Conservation (phyloP, 1,140 invertebrate genomes). For the Metopolophium dirhodum region DNA sequence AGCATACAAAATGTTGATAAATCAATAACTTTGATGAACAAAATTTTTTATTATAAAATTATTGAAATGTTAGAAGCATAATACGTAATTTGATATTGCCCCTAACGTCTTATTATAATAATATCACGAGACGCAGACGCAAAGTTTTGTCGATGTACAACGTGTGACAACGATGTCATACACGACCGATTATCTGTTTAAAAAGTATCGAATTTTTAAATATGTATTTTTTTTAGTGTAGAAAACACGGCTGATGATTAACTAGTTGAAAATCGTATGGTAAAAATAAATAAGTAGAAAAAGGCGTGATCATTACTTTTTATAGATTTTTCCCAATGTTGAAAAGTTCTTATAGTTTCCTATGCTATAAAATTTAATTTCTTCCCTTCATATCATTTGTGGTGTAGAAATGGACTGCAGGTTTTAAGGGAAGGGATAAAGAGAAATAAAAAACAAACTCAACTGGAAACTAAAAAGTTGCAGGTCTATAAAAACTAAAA, state of each 20-base stretch:
- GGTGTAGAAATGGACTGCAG: neutral
- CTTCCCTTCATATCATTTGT: neutral
- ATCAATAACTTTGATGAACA: neutral
- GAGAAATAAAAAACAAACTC: neutral
- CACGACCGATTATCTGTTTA: neutral
- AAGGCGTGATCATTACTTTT: neutral
- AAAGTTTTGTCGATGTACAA: neutral
- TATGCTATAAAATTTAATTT: neutral
- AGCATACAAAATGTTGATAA: neutral
- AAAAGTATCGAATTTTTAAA: neutral
- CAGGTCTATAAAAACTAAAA: slow-evolving; percentile 7
- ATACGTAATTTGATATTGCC: neutral
- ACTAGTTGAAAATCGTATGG: neutral
- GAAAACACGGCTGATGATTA: neutral
- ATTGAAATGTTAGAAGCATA: neutral
- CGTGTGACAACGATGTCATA: neutral
- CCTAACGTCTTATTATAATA: neutral
- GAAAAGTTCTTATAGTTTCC: neutral
- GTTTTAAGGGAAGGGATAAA: neutral
- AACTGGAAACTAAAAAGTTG: neutral
- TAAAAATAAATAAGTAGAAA: neutral
- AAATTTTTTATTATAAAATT: neutral
- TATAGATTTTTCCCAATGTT: neutral
- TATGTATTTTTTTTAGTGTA: neutral
- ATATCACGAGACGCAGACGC: neutral